Evolutionary conservation across 2,113 vertebrate species (phyloP).

Genomic region (Podiceps cristatus): DNA sequence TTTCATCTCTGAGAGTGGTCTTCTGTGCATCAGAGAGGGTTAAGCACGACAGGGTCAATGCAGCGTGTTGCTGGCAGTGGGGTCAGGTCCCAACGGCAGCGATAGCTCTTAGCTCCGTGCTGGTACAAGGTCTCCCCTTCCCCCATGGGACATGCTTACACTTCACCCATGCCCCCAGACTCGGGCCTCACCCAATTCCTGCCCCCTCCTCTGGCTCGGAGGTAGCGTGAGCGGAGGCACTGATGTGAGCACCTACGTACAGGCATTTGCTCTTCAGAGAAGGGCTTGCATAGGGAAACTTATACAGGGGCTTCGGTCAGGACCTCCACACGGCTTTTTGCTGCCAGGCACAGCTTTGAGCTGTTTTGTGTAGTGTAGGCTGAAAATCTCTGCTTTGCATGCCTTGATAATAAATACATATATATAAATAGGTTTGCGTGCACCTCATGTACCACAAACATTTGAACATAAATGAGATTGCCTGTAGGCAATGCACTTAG

Average conservation of each 20-base stretch:
- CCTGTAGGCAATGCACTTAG: neutral
- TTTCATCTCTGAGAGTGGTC: neutral
- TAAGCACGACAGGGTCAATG: fast-evolving
- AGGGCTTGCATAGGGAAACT: neutral
- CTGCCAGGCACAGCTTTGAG: conserved; percentile 36
- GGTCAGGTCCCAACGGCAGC: neutral
- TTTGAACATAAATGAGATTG: conserved; percentile 44
- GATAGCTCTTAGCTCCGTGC: neutral
- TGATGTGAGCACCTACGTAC: neutral
- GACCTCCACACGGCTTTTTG: neutral
- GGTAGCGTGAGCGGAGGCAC: neutral
- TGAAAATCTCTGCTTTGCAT: conserved; percentile 11
- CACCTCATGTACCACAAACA: neutral
- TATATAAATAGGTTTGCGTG: conserved; percentile 17
- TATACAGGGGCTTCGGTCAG: neutral
- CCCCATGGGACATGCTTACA: neutral
- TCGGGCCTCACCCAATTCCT: neutral
- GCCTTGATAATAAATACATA: neutral
- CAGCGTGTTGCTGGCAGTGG: fast-evolving
- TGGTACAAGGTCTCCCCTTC: neutral
- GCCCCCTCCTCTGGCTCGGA: neutral
- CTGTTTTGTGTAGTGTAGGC: neutral
- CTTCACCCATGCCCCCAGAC: neutral
- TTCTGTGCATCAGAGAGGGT: neutral
- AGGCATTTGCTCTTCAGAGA: neutral